Base-by-base conservation (phyloP, 2,888 invertebrate species). In the Temnothorax rugatulus region DNA sequence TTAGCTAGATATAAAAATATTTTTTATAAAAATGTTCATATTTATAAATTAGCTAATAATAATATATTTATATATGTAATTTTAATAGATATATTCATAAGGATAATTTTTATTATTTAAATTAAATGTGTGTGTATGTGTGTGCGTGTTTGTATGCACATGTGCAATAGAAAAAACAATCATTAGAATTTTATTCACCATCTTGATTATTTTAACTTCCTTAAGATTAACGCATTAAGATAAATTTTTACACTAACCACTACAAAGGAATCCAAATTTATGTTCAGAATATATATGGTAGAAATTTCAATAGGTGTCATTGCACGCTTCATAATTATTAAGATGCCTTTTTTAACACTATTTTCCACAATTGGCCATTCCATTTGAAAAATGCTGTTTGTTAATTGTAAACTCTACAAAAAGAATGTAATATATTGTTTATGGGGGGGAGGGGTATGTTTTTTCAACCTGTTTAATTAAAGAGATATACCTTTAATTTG, bases 201-300 rank as follows among this genome's bases (percentile, higher is more conserved):
- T 2, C 21, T 47, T 5, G 3, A 25, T 21, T 71, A 25, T 8
- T 13, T 54, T 1, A 41, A 41, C 34, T 34, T 7, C 0, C 29
- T 29, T 13, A 15, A 47, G 1, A 29, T 50, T n/a, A n/a, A n/a
- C 59, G 25, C 13, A 74, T 50, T 5, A 21, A 63, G 5, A 63
- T 38, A 63, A 61, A 41, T 50, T n/a, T 59, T 8, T 69, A 9
- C 77, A 90, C 88, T 86, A 21, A 91, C 91, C 7, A 29, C 64
- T 57, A 84, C 86, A 69, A 90, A 91, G 0, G 91, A 87, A 13
- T 76, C 75, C 59, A 90, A 59, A 11, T 90, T 86, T 64, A 92
- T 83, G 0, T 79, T 64, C 15, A 90, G 52, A 4, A 90, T 34
- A 29, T 84, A 75, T 18, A 64, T 85, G 8, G 88, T 86, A 8